Percentiles rank a stretch among this genome's conserved stretches.
Conservation (phyloP, 2,888 invertebrate species). For the Stegophylla sp. region DNA sequence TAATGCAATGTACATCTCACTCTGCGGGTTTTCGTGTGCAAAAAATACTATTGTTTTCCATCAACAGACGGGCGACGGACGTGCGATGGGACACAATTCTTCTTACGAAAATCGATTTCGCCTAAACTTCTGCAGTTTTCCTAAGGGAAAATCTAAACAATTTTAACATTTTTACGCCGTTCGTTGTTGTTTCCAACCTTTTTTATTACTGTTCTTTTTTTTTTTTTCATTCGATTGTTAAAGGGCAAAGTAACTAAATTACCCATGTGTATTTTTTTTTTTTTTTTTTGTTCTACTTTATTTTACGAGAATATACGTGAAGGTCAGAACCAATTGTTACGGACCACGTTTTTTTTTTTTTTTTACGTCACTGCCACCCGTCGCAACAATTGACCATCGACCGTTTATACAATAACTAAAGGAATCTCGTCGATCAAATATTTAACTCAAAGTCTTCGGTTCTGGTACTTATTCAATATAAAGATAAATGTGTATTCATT, state of each 20-base stretch:
- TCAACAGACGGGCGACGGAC: neutral
- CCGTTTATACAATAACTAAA: neutral
- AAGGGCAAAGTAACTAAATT: conserved; percentile 46
- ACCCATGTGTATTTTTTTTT: conserved; percentile 4
- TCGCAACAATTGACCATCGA: conserved; percentile 11
- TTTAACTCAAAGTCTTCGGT: neutral
- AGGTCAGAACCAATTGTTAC: conserved; percentile 49
- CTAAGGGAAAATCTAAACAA: conserved; percentile 40
- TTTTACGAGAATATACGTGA: conserved; percentile 1
- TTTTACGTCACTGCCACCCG: conserved; percentile 22
- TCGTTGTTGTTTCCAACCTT: conserved; percentile 12
- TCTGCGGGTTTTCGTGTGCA: neutral
- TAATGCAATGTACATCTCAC: neutral
- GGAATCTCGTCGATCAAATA: neutral
- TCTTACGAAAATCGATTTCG: conserved; percentile 34
- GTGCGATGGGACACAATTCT: conserved; percentile 20
- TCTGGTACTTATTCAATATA: too few species aligned
- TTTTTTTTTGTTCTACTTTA: neutral
- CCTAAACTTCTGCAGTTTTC: conserved; percentile 36
- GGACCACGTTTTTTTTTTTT: too few species aligned
- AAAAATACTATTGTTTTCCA: conserved; percentile 12
- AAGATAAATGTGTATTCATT: too few species aligned
- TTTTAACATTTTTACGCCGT: conserved; percentile 34
- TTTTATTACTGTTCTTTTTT: too few species aligned
- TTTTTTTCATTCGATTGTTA: neutral